Base-by-base conservation (phyloP, 2,888 invertebrate species). In the Drosophila kuntzei region DNA sequence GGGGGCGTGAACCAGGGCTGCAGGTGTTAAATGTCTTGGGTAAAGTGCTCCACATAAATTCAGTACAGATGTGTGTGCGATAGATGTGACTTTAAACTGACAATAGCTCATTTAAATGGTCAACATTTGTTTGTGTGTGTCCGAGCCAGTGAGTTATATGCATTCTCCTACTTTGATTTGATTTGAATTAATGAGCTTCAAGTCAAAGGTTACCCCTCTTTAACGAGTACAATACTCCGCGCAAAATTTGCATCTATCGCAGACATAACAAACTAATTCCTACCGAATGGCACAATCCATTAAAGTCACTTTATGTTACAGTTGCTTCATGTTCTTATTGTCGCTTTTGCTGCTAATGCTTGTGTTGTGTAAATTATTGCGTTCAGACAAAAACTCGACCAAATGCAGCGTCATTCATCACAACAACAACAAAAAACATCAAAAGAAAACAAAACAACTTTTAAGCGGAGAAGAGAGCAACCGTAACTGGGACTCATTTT, bases 341-440 rank as follows among this genome's bases (percentile, higher is more conserved):
- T 36, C 39, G 41, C 54, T 53, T 16, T 39, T 43, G 62, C 44
- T 67, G 71, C 73, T 83, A 76, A 78, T 81, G 87, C 70, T 72
- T 71, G 68, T 86, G 82, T 86, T 75, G 75, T 80, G 78, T 87
- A 85, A 81, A 74, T 86, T 81, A 75, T 81, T 63, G 63, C 63
- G 55, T 64, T 60, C 76, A 71, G 66, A 78, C 79, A 75, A 82
- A 76, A 80, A 80, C 79, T 68, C 82, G 62, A 57, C 74, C 79
- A 79, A 88, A 72, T 78, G 88, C 89, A 89, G 72, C 78, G 84
- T 87, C 88, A 89, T 88, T 88, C 89, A 88, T 88, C 88, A 88
- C 75, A 81, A 80, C 76, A 79, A 67, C 71, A 79, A 60, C 68
- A 68, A 64, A 49, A 60, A 37, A 61, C 68, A 55, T 39, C 51